Base-by-base conservation (phyloP, 2,888 invertebrate species). In the Ophioninae sp. region DNA sequence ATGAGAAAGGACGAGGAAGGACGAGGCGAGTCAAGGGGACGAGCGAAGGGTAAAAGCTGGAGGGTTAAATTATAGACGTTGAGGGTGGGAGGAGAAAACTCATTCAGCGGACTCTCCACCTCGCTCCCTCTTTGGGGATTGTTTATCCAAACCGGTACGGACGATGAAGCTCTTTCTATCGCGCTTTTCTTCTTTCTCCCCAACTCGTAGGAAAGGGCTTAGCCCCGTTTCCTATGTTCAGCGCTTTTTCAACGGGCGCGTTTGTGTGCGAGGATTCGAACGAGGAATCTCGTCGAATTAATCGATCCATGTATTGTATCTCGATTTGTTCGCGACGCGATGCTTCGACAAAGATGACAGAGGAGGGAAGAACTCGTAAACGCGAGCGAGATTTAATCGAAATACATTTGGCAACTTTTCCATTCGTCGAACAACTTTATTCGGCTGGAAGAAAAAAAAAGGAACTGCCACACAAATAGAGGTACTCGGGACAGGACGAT, bases 141-240 rank as follows among this genome's bases (percentile, higher is more conserved):
- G 88, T 89, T 89, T 89, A 89, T 89, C 85, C 86, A 87, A 87
- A 81, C 83, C 85, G 87, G 86, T 85, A 82, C 78, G 69, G 65
- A 69, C 82, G 73, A 81, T 70, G 77, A 10, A 57, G 44, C 39
- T 41, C 44, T 21, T 20, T 50, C 56, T 39, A 50, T 62, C 77
- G 37, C 57, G 23, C 39, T 64, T 20, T 72, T 72, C 65, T 44
- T 65, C 37, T 65, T 78, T 56, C 50, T 44, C 62, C 30, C 62
- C 7, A 6, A 37, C 13, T 17, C 17, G 13, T 6, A 10, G 50
- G 50, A 13, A 10, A 50, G 50, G 50, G 50, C 50, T 50, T 50
- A 50, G 50, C 50, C 44, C 39, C 44, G 8, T 65, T 61, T 20
- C 37, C 37, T 59, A 37, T 70, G 17, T 69, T 70, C 62, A 70